A percentile compares a stretch with the other conserved stretches of the same genome.
phyloP scores from a whole-genome alignment of 2,888 invertebrate species.

The Mythimna albipuncta region DNA sequence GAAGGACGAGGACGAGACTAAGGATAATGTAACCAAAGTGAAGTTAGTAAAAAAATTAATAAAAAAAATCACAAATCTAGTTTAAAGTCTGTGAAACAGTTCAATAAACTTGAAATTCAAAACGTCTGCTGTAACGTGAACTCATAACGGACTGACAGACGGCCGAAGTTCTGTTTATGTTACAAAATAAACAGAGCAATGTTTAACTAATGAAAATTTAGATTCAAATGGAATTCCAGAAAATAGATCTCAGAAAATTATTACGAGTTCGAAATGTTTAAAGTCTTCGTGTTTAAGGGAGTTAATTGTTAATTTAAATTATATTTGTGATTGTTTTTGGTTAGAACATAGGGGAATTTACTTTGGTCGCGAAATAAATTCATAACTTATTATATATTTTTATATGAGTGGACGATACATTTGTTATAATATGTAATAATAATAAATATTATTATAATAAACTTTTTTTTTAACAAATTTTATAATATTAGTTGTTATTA shows the following conservation, averaged over 20 bases:
- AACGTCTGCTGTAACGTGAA: constrained; percentile 3
- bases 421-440: no score
- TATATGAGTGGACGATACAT: no score
- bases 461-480: no score
- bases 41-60: no score
- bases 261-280: constrained; percentile 1
- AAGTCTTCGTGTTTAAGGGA: background rate
- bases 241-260: constrained; percentile 33
- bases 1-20: no score
- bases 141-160: constrained; percentile 32
- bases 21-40: no score
- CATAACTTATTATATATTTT: no score
- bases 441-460: no score
- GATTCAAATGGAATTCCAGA: constrained; percentile 29
- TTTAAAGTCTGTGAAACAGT: background rate
- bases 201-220: constrained; percentile 35
- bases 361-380: no score
- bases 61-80: background rate
- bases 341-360: background rate
- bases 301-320: background rate
- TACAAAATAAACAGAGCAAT: constrained; percentile 31
- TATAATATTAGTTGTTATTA: no score
- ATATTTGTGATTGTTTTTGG: background rate
- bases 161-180: constrained; percentile 39
- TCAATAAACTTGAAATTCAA: constrained; percentile 26